Evolutionary conservation across 2,888 invertebrate species (phyloP).

Genomic region (Tachina lurida): DNA sequence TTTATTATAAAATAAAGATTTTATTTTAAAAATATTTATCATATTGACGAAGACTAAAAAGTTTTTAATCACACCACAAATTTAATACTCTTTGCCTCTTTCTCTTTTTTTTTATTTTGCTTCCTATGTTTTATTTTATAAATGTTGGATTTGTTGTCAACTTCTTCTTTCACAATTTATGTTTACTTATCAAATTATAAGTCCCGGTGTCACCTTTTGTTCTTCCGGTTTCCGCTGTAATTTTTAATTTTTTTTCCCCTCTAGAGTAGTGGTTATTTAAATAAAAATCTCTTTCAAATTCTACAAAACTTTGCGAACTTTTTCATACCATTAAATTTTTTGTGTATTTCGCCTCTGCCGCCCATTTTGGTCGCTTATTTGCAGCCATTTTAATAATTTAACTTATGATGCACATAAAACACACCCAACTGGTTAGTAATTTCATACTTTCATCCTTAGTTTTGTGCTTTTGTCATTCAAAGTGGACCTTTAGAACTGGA

Average conservation of each 20-base stretch:
- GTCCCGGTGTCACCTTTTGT: conserved; percentile 78
- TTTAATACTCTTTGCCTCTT: not conserved
- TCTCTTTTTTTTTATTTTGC: not conserved
- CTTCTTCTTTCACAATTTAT: conserved; percentile 39
- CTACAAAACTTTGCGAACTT: conserved; percentile 42
- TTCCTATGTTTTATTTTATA: not conserved
- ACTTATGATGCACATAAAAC: conserved; percentile 61
- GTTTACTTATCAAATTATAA: conserved; percentile 67
- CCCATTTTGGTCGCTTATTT: conserved; percentile 19
- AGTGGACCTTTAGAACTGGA: conserved; percentile 57
- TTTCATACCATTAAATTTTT: conserved; percentile 46
- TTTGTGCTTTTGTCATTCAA: conserved; percentile 54
- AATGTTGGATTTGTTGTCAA: not conserved
- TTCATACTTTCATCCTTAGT: conserved; percentile 39
- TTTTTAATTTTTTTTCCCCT: conserved; percentile 50
- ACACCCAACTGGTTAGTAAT: conserved; percentile 52
- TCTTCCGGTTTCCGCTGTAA: conserved; percentile 74
- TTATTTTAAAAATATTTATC: too few relatives aligned
- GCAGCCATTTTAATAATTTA: conserved; percentile 60
- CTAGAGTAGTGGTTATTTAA: conserved; percentile 34
- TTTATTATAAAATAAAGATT: too few relatives aligned
- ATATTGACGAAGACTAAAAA: too few relatives aligned
- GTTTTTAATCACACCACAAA: too few relatives aligned
- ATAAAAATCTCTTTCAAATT: conserved; percentile 62
- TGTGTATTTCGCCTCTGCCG: conserved; percentile 7